Percentiles rank a stretch among this genome's conserved stretches.
Evolutionary conservation across 2,113 vertebrate genomes (phyloP).

Genomic region (Parotia lawesii): DNA sequence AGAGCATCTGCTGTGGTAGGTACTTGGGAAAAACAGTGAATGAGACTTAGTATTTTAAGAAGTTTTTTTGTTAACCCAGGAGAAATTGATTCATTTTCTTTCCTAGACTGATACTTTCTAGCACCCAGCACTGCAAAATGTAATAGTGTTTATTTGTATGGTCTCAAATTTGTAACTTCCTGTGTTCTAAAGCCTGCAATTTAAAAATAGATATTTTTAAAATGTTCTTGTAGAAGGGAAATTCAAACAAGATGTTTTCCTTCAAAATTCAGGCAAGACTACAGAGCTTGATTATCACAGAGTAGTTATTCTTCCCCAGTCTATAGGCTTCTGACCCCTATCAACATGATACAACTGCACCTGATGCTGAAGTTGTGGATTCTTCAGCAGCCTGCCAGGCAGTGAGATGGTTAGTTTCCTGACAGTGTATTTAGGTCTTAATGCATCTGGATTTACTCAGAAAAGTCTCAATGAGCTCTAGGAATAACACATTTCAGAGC

Average conservation of each 20-base stretch:
- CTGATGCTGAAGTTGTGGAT: neutral
- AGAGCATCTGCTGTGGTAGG: neutral
- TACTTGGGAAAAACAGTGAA: neutral
- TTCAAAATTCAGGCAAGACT: neutral
- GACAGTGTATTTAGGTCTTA: neutral
- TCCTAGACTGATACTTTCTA: neutral
- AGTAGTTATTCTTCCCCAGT: neutral
- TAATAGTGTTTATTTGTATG: neutral
- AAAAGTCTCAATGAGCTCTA: neutral
- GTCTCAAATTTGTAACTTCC: neutral
- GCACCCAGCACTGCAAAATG: neutral
- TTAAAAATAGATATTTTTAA: neutral
- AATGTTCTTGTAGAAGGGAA: neutral
- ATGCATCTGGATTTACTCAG: neutral
- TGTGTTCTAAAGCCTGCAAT: neutral
- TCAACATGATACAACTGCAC: neutral
- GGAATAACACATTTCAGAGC: neutral
- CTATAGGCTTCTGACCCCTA: neutral
- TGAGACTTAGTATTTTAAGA: neutral
- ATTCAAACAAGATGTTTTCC: neutral
- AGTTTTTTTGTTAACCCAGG: neutral
- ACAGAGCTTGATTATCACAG: neutral
- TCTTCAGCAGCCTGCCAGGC: neutral
- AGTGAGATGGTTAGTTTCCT: neutral
- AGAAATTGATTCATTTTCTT: neutral